These are phyloP conservation scores for Ptychadena robeensis DNA, from an alignment of 2,797 vertebrate genomes.

Conservation along the genomic window DNA sequence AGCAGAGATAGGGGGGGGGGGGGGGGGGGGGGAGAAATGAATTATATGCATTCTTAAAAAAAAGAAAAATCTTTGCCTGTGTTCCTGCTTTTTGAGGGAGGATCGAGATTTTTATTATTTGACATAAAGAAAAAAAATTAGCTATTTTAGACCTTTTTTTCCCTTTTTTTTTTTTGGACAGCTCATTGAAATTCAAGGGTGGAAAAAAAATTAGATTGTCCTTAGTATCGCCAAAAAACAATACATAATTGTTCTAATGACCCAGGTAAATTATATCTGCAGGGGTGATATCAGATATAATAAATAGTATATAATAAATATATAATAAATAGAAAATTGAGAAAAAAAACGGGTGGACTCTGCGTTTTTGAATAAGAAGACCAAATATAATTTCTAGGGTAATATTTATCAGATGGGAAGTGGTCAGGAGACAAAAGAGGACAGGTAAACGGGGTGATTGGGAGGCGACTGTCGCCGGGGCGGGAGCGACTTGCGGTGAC, in stretches of 20 bases:
- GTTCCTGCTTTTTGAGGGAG: slow-evolving; percentile 43
- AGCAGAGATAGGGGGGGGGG: slow-evolving; percentile 59
- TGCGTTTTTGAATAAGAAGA: background rate
- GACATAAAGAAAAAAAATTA: slow-evolving; percentile 16
- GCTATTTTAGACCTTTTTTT: slow-evolving; percentile 19
- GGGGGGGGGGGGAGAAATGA: slow-evolving; percentile 61
- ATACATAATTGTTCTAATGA: background rate
- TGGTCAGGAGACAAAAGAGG: background rate
- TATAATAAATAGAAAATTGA: background rate
- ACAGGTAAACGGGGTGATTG: slow-evolving; percentile 8
- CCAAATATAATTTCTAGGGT: background rate
- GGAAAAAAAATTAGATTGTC: slow-evolving; percentile 25
- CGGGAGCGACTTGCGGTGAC: background rate
- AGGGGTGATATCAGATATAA: background rate
- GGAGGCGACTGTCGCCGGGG: background rate
- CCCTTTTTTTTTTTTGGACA: slow-evolving; percentile 12
- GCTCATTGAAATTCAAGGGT: slow-evolving; percentile 1
- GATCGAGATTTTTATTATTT: slow-evolving; percentile 47
- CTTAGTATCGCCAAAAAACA: background rate
- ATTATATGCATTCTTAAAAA: slow-evolving; percentile 60
- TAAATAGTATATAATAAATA: background rate
- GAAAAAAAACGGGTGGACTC: background rate
- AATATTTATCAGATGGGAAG: background rate
- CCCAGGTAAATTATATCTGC: background rate
- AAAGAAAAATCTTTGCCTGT: slow-evolving; percentile 47